Base-by-base conservation (phyloP, 2,888 invertebrate genomes). In the Dynastes maya region DNA sequence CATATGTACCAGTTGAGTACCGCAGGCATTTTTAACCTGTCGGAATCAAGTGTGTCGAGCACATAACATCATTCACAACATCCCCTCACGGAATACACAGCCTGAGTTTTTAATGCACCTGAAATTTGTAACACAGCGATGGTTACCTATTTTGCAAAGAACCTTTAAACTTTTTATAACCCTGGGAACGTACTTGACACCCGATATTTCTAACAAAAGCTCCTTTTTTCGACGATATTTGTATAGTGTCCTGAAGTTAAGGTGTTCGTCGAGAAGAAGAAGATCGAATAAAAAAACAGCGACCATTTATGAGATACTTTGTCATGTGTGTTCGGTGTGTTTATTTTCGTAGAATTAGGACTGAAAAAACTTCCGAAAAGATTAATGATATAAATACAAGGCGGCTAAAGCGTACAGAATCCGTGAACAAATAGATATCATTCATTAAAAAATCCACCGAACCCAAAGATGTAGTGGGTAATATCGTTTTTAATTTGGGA, bases 161-260 rank as follows among this genome's bases (percentile, higher is more conserved):
- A 32, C 58, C 72, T 74, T 74, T 74, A 74, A 61, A 80, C 85
- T 83, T 84, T 86, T 86, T 83, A 84, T 80, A 82, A 80, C 84
- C 88, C 85, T 88, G 88, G 88, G 88, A 88, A 88, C 87, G 82
- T 85, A 88, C 87, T 88, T 86, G 88, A 88, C 87, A 88, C 85
- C 85, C 82, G 88, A 88, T 88, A 88, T 85, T 84, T 84, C 82
- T 82, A 80, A 80, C 78, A 79, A 75, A 78, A 78, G 53, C 68
- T 51, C 55, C 51, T 76, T 79, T 80, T 79, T 79, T 80, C 61
- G 49, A 72, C 79, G 76, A 70, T 81, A 75, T 81, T 80, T 81
- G 78, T 78, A 79, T 78, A 78, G 80, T 79, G 72, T 74, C 61
- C 27, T 16, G 55, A 51, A 53, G 53, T 16, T 53, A 53, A 55